Evolutionary conservation across 2,888 invertebrate genomes (phyloP).

Genomic region (Lasioglossum pauxillum): DNA sequence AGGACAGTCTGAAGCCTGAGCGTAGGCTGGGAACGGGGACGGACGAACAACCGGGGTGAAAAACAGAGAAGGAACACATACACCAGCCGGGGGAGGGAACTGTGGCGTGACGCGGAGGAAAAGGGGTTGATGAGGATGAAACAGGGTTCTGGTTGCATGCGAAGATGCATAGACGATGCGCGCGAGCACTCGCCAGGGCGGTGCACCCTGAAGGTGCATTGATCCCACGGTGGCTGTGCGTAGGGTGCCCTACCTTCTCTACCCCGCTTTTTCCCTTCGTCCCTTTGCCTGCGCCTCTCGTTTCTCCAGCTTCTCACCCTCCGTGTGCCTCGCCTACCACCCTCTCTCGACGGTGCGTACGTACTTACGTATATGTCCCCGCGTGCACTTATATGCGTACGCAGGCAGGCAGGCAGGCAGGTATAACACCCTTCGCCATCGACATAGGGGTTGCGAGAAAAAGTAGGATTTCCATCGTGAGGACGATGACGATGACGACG

Average conservation of each 20-base stretch:
- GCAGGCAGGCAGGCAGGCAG: conserved; percentile 75
- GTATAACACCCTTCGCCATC: conserved; percentile 75
- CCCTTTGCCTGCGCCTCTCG: conserved; percentile 68
- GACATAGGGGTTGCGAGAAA: conserved; percentile 67
- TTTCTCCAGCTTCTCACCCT: conserved; percentile 63
- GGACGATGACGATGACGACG: conserved; percentile 59
- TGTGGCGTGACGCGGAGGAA: conserved; percentile 57
- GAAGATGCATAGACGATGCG: conserved; percentile 81
- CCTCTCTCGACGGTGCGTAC: conserved; percentile 64
- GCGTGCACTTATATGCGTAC: conserved; percentile 78
- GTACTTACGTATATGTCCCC: conserved; percentile 68
- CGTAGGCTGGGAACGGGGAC: conserved; percentile 9
- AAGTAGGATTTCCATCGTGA: conserved; percentile 77
- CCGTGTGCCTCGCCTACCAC: conserved; percentile 42
- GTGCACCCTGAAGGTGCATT: conserved; percentile 83
- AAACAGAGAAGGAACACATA: conserved; percentile 3
- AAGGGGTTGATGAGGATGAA: conserved; percentile 74
- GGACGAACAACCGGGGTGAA: conserved; percentile 23
- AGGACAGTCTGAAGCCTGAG: neutral
- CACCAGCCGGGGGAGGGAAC: conserved; percentile 15
- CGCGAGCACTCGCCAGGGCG: conserved; percentile 81
- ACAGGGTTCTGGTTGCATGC: conserved; percentile 78
- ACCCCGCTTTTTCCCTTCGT: conserved; percentile 73
- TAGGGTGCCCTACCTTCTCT: conserved; percentile 76
- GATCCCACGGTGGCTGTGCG: conserved; percentile 80